Conservation (phyloP, 2,888 invertebrate species). For the Zygothrica quintamaculata region DNA sequence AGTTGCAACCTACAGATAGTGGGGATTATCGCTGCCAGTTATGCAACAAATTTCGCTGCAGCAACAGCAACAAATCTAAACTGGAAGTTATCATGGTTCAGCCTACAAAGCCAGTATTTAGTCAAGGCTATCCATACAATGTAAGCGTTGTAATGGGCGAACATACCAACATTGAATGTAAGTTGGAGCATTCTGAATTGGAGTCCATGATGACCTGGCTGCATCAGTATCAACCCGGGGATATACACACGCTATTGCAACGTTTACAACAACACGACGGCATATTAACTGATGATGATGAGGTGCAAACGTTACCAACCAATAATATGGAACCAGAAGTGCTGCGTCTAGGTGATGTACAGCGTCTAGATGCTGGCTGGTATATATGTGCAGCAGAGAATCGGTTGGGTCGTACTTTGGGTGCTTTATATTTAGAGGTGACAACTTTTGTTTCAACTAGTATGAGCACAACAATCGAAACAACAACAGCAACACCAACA, state of each 20-base stretch:
- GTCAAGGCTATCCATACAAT: conserved; percentile 89
- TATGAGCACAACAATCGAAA: background rate
- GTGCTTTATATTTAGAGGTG: conserved; percentile 92
- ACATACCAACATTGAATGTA: conserved; percentile 90
- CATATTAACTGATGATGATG: background rate
- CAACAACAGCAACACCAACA: background rate
- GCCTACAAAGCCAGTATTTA: conserved; percentile 87
- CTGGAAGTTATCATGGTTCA: conserved; percentile 91
- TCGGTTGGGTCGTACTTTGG: conserved; percentile 90
- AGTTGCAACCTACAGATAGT: conserved; percentile 91
- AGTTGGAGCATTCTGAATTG: conserved; percentile 87
- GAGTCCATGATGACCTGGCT: conserved; percentile 93
- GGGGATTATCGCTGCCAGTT: conserved; percentile 95
- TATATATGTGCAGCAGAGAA: conserved; percentile 97
- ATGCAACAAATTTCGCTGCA: conserved; percentile 91
- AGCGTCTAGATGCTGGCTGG: conserved; percentile 95
- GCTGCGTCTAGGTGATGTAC: conserved; percentile 92
- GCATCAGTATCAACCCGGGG: conserved; percentile 34
- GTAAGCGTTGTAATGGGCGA: conserved; percentile 89
- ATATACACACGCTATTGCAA: conserved; percentile 42
- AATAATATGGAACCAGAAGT: conserved; percentile 87
- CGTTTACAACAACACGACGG: conserved; percentile 13
- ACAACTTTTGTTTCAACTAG: conserved; percentile 1
- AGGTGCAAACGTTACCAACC: conserved; percentile 44
- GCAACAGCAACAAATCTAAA: conserved; percentile 87